These are phyloP conservation scores for Andrena minutula DNA, from an alignment of 2,888 invertebrate genomes.

Conservation along the genomic window DNA sequence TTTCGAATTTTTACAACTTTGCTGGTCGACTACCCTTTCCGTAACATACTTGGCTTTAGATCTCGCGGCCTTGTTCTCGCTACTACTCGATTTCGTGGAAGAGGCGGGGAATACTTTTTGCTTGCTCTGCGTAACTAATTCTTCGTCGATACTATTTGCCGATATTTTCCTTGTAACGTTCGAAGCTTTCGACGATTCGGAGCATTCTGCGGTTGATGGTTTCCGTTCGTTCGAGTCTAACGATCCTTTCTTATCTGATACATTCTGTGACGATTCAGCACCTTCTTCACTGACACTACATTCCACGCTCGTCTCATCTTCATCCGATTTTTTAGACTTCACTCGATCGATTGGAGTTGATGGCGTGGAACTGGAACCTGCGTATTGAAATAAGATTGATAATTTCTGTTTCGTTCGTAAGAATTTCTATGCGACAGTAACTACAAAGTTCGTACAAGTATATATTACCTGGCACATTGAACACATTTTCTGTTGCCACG, in stretches of 20 bases:
- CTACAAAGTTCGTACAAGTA: neutral
- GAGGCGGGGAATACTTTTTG: conserved; percentile 58
- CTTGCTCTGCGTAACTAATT: conserved; percentile 52
- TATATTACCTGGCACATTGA: conserved; percentile 78
- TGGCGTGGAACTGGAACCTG: conserved; percentile 80
- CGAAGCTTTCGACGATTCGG: conserved; percentile 37
- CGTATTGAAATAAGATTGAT: conserved; percentile 23
- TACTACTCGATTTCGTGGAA: conserved; percentile 52
- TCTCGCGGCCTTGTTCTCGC: conserved; percentile 44
- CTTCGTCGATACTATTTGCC: conserved; percentile 56
- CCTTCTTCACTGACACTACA: conserved; percentile 61
- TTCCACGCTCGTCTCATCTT: conserved; percentile 81
- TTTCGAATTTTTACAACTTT: conserved; percentile 56
- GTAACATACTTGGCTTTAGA: conserved; percentile 52
- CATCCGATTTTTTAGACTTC: conserved; percentile 79
- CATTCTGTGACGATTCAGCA: conserved; percentile 40
- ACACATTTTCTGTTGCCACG: conserved; percentile 80
- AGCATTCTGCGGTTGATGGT: conserved; percentile 35
- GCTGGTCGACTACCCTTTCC: conserved; percentile 63
- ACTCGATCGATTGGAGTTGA: conserved; percentile 80
- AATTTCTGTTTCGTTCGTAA: neutral
- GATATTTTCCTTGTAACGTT: conserved; percentile 46
- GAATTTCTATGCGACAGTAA: neutral
- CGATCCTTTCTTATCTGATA: conserved; percentile 41
- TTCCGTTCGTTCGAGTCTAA: conserved; percentile 45